phyloP scores from a whole-genome alignment of 2,113 vertebrate species.

The Chionodraco myersi region DNA sequence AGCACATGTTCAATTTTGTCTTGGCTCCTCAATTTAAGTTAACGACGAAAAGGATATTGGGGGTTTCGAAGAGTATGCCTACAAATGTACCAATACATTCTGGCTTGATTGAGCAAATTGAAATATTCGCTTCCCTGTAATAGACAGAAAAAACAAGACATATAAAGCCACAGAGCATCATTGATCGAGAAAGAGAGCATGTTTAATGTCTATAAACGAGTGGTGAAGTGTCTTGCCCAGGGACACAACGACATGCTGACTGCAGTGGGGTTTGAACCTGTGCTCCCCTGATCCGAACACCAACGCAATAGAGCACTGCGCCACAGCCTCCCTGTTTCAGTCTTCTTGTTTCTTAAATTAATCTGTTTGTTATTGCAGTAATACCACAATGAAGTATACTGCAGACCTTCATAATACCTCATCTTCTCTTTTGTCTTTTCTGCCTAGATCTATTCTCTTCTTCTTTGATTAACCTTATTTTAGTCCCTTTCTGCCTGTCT shows the following conservation, averaged over 20 bases:
- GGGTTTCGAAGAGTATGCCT: background rate
- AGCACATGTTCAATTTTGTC: background rate
- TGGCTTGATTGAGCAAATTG: background rate
- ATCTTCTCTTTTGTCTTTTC: conserved; percentile 14
- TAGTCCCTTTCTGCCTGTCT: conserved; percentile 6
- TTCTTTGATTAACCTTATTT: conserved; percentile 20
- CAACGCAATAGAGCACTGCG: too few relatives aligned
- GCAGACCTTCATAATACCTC: background rate
- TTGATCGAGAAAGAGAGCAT: background rate
- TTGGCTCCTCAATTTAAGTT: background rate
- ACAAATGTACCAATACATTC: background rate
- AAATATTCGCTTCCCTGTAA: background rate
- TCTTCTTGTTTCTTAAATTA: background rate
- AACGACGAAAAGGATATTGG: background rate
- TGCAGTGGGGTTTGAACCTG: too few relatives aligned
- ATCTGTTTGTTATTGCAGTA: background rate
- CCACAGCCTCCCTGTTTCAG: background rate
- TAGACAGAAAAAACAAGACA: background rate
- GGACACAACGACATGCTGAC: too few relatives aligned
- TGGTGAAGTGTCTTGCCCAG: background rate
- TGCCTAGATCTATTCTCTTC: background rate
- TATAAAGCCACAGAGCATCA: background rate
- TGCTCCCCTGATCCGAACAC: too few relatives aligned
- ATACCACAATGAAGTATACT: background rate
- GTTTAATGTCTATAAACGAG: background rate